Conservation (phyloP, 2,888 invertebrate genomes). For the Heteropelma amictum region DNA sequence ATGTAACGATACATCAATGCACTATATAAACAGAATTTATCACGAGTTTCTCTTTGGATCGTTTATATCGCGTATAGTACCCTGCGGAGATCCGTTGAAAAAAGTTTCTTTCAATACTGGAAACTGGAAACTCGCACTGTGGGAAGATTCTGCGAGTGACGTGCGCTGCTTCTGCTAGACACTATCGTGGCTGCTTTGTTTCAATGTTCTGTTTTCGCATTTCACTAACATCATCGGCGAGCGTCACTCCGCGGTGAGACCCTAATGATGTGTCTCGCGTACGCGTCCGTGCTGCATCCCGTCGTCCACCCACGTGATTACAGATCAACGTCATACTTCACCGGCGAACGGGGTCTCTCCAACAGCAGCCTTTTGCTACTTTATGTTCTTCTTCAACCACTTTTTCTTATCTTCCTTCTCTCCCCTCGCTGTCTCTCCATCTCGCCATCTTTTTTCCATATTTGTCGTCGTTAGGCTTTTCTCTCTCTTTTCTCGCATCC, state of each 20-base stretch:
- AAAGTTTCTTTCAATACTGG: slow-evolving; percentile 62
- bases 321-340: too few species aligned
- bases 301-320: too few species aligned
- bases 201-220: slow-evolving; percentile 35
- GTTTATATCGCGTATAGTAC: background rate
- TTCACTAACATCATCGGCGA: background rate
- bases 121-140: slow-evolving; percentile 64
- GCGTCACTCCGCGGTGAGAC: background rate
- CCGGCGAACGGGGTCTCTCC: too few species aligned
- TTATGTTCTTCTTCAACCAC: background rate
- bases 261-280: background rate
- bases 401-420: slow-evolving; percentile 16
- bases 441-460: background rate
- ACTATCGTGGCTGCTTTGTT: background rate
- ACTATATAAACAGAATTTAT: background rate
- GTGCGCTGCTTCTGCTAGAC: slow-evolving; percentile 10
- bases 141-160: slow-evolving; percentile 59
- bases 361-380: background rate
- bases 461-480: background rate
- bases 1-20: background rate
- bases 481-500: background rate
- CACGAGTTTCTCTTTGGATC: background rate
- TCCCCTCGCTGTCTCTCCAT: slow-evolving; percentile 16
- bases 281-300: too few species aligned
- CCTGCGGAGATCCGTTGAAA: slow-evolving; percentile 12